Conservation (phyloP, 2,113 vertebrate genomes). For the Tenebrosternarchus preto region DNA sequence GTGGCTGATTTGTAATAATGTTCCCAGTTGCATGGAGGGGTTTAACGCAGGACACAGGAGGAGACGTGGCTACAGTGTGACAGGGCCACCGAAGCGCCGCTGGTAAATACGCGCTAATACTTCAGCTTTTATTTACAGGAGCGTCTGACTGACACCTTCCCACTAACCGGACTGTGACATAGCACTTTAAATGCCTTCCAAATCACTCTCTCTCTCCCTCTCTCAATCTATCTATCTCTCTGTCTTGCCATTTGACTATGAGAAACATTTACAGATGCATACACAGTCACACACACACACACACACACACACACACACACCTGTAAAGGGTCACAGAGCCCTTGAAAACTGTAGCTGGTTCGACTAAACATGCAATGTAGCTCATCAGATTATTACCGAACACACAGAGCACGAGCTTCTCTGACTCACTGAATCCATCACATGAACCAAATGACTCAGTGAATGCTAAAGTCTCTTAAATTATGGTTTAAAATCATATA, state of each 20-base stretch:
- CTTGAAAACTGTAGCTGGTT: background rate
- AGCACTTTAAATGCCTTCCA: conserved; percentile 24
- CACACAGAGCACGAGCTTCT: background rate
- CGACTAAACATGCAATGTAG: conserved; percentile 18
- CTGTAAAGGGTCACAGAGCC: conserved; percentile 17
- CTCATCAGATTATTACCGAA: background rate
- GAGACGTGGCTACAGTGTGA: conserved; percentile 34
- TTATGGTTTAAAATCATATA: too few species aligned
- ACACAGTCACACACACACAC: background rate
- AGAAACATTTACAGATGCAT: too few species aligned
- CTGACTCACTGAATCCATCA: background rate
- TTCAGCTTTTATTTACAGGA: conserved; percentile 40
- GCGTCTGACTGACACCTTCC: conserved; percentile 16
- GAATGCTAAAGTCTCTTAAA: too few species aligned
- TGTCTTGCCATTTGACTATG: background rate
- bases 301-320: background rate
- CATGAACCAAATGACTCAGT: too few species aligned
- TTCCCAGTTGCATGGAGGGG: conserved; percentile 53
- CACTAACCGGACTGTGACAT: conserved; percentile 37
- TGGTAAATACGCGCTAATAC: conserved; percentile 39
- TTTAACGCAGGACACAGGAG: conserved; percentile 42
- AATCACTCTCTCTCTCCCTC: background rate
- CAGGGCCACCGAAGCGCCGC: conserved; percentile 38
- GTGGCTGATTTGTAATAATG: conserved; percentile 68
- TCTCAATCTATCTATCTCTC: background rate